Evolutionary conservation across 1,140 invertebrate species (phyloP).

Genomic region (Hesperophylax magnus): DNA sequence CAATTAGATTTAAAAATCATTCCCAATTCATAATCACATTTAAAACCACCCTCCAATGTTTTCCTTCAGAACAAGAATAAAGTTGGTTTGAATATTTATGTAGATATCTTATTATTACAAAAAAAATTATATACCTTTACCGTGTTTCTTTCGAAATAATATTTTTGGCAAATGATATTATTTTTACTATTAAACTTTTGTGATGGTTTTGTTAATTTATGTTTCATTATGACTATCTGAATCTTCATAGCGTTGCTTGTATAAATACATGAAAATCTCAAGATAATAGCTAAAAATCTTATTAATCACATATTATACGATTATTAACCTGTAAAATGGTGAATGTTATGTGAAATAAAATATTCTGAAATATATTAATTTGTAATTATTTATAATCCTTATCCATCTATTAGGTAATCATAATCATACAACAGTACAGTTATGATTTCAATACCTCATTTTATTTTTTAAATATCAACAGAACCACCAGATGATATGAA

Average conservation of each 20-base stretch:
- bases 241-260: background rate
- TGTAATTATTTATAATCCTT: background rate
- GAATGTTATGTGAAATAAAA: conserved; percentile 34
- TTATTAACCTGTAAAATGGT: conserved; percentile 20
- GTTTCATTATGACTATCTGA: background rate
- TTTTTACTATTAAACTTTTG: no score
- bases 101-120: no score
- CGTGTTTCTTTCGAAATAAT: background rate
- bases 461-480: no score
- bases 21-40: background rate
- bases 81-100: background rate
- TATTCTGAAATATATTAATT: conserved; percentile 32
- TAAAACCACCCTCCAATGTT: background rate
- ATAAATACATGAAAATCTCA: background rate
- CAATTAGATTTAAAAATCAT: conserved; percentile 45
- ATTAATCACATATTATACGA: conserved; percentile 6
- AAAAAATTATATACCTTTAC: no score
- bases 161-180: no score
- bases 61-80: background rate
- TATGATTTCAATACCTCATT: no score
- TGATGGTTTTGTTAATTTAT: background rate
- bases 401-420: background rate
- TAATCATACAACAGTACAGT: no score
- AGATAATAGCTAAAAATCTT: background rate
- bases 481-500: no score